Evolutionary conservation across 64 coral and sea anemone genomes (phyloP).

Genomic region (Actinia tenebrosa): DNA sequence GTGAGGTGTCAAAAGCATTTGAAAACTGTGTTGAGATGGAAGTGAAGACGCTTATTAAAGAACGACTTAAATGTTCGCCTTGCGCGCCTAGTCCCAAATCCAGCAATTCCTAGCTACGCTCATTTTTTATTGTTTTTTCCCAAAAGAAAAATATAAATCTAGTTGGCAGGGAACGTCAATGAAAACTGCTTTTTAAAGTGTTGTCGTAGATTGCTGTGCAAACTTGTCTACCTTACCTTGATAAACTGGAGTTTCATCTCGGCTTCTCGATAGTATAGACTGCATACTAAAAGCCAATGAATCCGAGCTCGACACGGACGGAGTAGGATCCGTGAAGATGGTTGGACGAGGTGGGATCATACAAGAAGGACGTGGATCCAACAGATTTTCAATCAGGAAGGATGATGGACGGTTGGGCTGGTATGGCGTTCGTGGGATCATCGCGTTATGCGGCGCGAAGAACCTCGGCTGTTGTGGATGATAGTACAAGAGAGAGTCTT

Average conservation of each 20-base stretch:
- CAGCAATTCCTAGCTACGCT: not conserved
- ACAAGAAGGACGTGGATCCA: conserved; percentile 52
- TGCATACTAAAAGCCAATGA: conserved; percentile 84
- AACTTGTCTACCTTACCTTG: conserved; percentile 57
- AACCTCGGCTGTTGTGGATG: conserved; percentile 45
- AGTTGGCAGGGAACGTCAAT: not conserved
- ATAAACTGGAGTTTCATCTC: conserved; percentile 63
- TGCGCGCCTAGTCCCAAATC: not conserved
- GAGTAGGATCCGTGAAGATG: conserved; percentile 54
- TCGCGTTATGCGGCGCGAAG: conserved; percentile 42
- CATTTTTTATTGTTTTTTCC: not conserved
- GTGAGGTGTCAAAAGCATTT: conserved; percentile 27
- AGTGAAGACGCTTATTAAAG: not conserved
- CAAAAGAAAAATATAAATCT: not conserved
- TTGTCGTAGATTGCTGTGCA: conserved; percentile 4
- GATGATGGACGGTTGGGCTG: conserved; percentile 41
- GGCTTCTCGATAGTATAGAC: conserved; percentile 63
- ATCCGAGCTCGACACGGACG: conserved; percentile 44
- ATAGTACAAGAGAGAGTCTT: conserved; percentile 80
- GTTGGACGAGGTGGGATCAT: conserved; percentile 57
- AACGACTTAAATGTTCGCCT: not conserved
- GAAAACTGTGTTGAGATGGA: conserved; percentile 8
- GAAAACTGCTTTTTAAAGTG: conserved; percentile 2
- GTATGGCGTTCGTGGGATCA: conserved; percentile 33
- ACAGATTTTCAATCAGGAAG: conserved; percentile 77